Evolutionary conservation across 1,140 invertebrate genomes (phyloP).

Genomic region (Drosophila dunni): DNA sequence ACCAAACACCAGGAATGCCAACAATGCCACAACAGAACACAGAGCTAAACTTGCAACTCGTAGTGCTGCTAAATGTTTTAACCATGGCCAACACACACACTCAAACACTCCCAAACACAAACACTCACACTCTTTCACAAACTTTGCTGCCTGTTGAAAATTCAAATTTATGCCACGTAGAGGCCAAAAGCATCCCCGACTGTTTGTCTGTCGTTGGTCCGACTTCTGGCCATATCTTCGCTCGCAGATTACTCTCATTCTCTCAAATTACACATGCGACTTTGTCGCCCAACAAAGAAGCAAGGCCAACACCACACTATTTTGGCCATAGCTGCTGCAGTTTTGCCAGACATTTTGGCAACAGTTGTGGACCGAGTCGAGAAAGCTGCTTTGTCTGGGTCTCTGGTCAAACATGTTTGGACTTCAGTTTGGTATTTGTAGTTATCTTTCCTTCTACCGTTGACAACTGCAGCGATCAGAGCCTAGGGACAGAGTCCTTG

Average conservation of each 20-base stretch:
- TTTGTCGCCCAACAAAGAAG: constrained; percentile 53
- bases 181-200: constrained; percentile 50
- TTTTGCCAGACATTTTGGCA: constrained; percentile 7
- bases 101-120: background rate
- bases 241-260: constrained; percentile 41
- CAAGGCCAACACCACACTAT: background rate
- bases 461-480: too few relatives aligned
- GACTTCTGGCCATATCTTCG: constrained; percentile 42
- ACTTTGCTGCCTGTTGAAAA: constrained; percentile 57
- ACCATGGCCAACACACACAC: constrained; percentile 34
- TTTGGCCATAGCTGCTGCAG: constrained; percentile 61
- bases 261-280: constrained; percentile 66
- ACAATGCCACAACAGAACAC: constrained; percentile 51
- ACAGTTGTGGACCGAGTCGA: background rate
- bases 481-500: too few relatives aligned
- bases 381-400: background rate
- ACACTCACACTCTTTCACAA: constrained; percentile 14
- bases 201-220: constrained; percentile 50
- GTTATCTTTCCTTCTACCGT: background rate
- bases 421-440: background rate
- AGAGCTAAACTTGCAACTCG: background rate
- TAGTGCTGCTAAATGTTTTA: constrained; percentile 38
- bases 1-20: constrained; percentile 33
- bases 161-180: constrained; percentile 72
- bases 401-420: constrained; percentile 32